phyloP scores from a whole-genome alignment of 2,888 invertebrate genomes.

The Resseliella maxima region DNA sequence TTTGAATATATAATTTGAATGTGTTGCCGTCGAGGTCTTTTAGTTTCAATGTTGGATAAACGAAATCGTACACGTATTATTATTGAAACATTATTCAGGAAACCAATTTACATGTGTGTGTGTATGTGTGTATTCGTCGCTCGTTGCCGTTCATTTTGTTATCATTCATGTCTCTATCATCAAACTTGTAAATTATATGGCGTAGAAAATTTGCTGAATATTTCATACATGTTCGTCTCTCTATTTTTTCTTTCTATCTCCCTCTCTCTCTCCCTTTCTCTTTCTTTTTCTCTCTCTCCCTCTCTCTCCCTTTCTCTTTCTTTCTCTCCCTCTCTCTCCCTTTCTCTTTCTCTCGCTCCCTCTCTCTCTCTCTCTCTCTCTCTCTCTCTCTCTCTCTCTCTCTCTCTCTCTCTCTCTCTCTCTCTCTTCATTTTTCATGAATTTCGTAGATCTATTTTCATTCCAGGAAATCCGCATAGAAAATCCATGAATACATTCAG shows the following conservation, averaged over 20 bases:
- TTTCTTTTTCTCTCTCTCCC: background rate
- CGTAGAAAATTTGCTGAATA: background rate
- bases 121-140: background rate
- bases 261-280: background rate
- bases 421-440: background rate
- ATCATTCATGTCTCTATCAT: background rate
- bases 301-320: background rate
- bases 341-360: background rate
- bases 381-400: background rate
- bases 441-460: background rate
- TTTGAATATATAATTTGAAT: conserved; percentile 30
- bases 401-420: background rate
- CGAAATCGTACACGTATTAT: conserved; percentile 12
- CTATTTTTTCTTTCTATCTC: background rate
- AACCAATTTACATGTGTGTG: conserved; percentile 32
- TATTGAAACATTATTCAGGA: conserved; percentile 50
- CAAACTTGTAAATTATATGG: conserved; percentile 47
- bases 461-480: background rate
- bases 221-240: background rate
- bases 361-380: background rate
- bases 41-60: background rate
- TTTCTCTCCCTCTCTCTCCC: background rate
- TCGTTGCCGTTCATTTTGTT: too few species aligned
- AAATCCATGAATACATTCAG: background rate
- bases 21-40: background rate